Evolutionary conservation across 2,888 invertebrate genomes (phyloP), one percentile per base, ranked within the genome.

Genomic region (Lepas anatifera): DNA sequence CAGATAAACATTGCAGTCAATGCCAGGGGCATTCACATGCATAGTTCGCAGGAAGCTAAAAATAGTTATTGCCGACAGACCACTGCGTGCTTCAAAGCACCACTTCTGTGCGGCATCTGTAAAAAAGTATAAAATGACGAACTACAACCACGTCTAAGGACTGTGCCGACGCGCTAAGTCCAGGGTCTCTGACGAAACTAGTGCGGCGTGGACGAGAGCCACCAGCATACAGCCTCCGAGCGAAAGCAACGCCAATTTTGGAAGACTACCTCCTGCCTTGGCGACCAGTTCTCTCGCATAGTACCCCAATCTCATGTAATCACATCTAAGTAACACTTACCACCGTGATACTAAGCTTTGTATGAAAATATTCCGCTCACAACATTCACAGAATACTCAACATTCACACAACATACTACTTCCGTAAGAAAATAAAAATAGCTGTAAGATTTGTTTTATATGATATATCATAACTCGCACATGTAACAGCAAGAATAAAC

Each of bases 41-140:
- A n/a, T n/a, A n/a, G n/a, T n/a, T n/a, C n/a, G 22, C 32, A 32
- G 58, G 18, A 52, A 35, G 35, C 58, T 32, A 18, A 18, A 22
- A 58, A 58, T n/a, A 58, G 32, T 58, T 58, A 58, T 58, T 58
- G 58, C 58, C 58, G n/a, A n/a, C n/a, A n/a, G n/a, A n/a, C n/a
- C n/a, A n/a, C n/a, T n/a, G n/a, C n/a, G n/a, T n/a, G n/a, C n/a
- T n/a, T n/a, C n/a, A n/a, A n/a, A n/a, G n/a, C n/a, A n/a, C n/a
- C n/a, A n/a, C n/a, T n/a, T n/a, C n/a, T n/a, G n/a, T n/a, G n/a
- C n/a, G n/a, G n/a, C n/a, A n/a, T 32, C n/a, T 32, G 58, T 58
- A 58, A 58, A 58, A 58, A 58, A 58, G 58, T 58, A 58, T 35
- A 58, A 58, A 58, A 58, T 58, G 58, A 58, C 58, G 22, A 35